phyloP scores from a whole-genome alignment of 2,888 invertebrate species.

The Meteorus cinctellus region DNA sequence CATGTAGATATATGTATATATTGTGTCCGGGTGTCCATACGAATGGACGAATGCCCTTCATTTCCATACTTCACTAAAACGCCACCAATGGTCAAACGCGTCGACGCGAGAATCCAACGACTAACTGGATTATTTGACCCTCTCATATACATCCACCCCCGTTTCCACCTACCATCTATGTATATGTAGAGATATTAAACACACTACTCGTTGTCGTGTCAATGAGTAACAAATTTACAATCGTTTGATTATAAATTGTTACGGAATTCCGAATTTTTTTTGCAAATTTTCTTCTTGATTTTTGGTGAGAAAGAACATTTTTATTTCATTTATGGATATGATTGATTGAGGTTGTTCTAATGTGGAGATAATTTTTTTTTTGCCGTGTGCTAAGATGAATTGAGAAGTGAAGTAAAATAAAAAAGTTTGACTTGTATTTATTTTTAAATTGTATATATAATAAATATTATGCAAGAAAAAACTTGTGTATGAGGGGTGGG shows the following conservation, averaged over 20 bases:
- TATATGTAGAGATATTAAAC: neutral
- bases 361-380: too few species aligned
- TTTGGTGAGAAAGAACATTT: too few species aligned
- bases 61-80: constrained; percentile 69
- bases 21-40: constrained; percentile 43
- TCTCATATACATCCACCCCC: constrained; percentile 56
- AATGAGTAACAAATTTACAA: neutral
- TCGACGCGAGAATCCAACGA: constrained; percentile 54
- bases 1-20: constrained; percentile 20
- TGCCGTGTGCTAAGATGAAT: too few species aligned
- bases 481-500: constrained; percentile 16
- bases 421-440: neutral
- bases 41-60: constrained; percentile 69
- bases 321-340: too few species aligned
- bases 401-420: neutral
- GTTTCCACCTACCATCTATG: constrained; percentile 22
- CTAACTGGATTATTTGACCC: constrained; percentile 72
- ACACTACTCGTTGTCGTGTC: neutral
- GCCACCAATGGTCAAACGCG: constrained; percentile 34
- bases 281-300: too few species aligned
- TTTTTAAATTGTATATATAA: neutral
- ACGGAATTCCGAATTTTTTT: neutral
- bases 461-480: constrained; percentile 14
- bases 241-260: constrained; percentile 1
- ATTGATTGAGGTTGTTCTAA: too few species aligned